Evolutionary conservation across 2,113 vertebrate species (phyloP).

Genomic region (Ciconia boyciana): DNA sequence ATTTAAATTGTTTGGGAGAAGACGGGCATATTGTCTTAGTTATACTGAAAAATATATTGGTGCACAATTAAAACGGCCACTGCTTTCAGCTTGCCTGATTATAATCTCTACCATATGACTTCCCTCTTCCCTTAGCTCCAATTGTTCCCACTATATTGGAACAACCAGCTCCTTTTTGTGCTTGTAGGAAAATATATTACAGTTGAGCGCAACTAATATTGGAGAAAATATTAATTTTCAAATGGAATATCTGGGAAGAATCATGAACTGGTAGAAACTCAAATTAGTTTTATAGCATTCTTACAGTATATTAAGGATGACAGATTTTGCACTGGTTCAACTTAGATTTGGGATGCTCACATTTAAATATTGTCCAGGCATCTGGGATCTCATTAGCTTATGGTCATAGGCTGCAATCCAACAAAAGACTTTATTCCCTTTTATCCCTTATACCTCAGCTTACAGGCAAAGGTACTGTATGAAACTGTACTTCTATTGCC

Average conservation of each 20-base stretch:
- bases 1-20: not conserved
- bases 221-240: not conserved
- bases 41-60: not conserved
- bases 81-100: slow-evolving; percentile 25
- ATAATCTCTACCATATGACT: slow-evolving; percentile 39
- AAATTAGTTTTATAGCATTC: not conserved
- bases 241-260: not conserved
- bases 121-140: not conserved
- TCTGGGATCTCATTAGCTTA: not conserved
- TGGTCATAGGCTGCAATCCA: not conserved
- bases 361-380: not conserved
- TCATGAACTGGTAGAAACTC: not conserved
- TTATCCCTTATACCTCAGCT: not conserved
- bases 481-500: not conserved
- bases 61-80: slow-evolving; percentile 11
- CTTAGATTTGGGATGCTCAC: not conserved
- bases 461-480: not conserved
- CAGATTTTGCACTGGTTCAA: not conserved
- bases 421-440: not conserved
- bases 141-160: not conserved
- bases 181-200: not conserved
- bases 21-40: not conserved
- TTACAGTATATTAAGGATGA: not conserved
- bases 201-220: not conserved
- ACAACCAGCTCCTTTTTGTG: not conserved